Evolutionary conservation across 2,113 vertebrate genomes (phyloP).

Genomic region (Clarias macrocephalus): DNA sequence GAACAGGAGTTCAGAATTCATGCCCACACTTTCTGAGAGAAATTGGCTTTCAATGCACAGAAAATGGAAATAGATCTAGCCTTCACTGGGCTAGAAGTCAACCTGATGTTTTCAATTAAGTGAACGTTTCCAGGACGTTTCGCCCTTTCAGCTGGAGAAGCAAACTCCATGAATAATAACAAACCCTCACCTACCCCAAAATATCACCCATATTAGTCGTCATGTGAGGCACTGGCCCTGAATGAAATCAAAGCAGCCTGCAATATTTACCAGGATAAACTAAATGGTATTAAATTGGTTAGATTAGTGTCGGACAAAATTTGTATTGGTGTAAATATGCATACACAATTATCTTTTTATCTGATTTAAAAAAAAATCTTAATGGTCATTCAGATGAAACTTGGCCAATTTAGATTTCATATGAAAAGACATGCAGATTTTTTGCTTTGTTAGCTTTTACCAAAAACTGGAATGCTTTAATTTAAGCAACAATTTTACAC

Average conservation of each 20-base stretch:
- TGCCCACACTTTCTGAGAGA: constrained; percentile 55
- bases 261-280: not conserved
- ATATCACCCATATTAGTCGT: constrained; percentile 68
- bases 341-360: too few species aligned
- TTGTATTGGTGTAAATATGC: too few species aligned
- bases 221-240: constrained; percentile 48
- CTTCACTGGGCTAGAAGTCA: constrained; percentile 64
- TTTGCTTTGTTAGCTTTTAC: too few species aligned
- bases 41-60: constrained; percentile 65
- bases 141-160: constrained; percentile 69
- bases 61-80: constrained; percentile 71
- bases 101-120: constrained; percentile 69
- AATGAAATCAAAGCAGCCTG: not conserved
- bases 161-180: constrained; percentile 75
- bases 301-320: not conserved
- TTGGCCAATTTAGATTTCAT: too few species aligned
- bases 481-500: too few species aligned
- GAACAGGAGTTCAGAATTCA: constrained; percentile 43
- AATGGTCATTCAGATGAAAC: too few species aligned
- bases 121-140: constrained; percentile 64
- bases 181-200: constrained; percentile 66
- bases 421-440: too few species aligned
- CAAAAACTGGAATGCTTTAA: too few species aligned
- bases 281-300: not conserved
- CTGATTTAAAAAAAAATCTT: too few species aligned